Percentiles rank a stretch among this genome's conserved stretches.
Conservation (phyloP, 2,113 vertebrate species). For the Epinephelus fuscoguttatus region DNA sequence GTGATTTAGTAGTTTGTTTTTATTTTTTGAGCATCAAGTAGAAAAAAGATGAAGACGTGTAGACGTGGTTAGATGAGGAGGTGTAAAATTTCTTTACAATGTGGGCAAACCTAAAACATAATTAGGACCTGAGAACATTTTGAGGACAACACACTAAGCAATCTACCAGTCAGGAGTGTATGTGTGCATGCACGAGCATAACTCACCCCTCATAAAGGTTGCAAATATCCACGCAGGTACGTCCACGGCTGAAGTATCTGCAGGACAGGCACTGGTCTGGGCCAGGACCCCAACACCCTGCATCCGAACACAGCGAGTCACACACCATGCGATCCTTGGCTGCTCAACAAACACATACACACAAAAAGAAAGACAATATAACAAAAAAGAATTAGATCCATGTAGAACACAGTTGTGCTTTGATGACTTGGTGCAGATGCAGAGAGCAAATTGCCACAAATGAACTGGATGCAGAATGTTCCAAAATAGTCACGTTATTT, state of each 20-base stretch:
- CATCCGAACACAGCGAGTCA: conserved; percentile 91
- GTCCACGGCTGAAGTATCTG: conserved; percentile 91
- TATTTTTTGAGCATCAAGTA: not conserved
- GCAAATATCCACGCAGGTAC: conserved; percentile 92
- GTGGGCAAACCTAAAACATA: not conserved
- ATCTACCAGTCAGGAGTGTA: not conserved
- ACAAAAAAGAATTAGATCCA: not conserved
- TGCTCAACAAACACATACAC: conserved; percentile 74
- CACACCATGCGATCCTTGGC: conserved; percentile 93
- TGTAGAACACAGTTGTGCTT: not conserved
- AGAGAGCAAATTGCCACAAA: conserved; percentile 22
- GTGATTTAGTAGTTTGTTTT: not conserved
- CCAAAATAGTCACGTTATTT: conserved; percentile 32
- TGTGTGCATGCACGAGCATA: not conserved
- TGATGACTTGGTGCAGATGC: conserved; percentile 16
- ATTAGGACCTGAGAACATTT: not conserved
- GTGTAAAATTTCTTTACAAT: too few species aligned
- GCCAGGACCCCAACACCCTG: conserved; percentile 96
- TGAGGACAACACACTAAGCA: not conserved
- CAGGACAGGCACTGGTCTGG: conserved; percentile 96
- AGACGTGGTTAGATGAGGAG: not conserved
- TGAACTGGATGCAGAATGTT: conserved; percentile 25
- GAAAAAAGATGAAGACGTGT: not conserved
- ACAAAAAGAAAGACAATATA: conserved; percentile 22
- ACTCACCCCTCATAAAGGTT: conserved; percentile 95